Evolutionary conservation across 2,888 invertebrate genomes (phyloP), one percentile per base, ranked within the genome.

Genomic region (Yponomeuta cagnagella): DNA sequence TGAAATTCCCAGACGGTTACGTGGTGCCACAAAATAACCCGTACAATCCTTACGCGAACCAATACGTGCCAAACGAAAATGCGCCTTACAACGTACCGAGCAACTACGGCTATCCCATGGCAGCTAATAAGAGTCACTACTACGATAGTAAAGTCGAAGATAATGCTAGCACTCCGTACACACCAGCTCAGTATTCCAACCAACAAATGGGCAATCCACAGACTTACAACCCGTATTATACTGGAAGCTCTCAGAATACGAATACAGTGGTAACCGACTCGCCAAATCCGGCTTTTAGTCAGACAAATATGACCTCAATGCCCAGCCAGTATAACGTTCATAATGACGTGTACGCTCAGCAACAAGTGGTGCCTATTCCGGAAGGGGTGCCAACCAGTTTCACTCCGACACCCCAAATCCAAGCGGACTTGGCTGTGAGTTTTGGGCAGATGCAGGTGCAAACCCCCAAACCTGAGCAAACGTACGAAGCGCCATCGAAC

Each of bases 361-460:
- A 43, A 12, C 64, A 48, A n/a, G 63, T 31, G 23, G 77, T 76
- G 2, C 63, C 83, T 0, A 79, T 80, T 23, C 83, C 85, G 0
- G 88, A 88, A 52, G 74, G 78, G 0, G 64, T 78, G 8, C 73
- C 85, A 0, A 70, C 79, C 0, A 72, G 75, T 5, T 75, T 58
- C 15, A 80, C 10, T 71, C 68, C 5, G 10, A 37, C 37, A 33
- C 30, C n/a, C 2, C 33, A 75, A 2, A 82, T 79, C 66, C 82
- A 82, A 68, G 71, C 72, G 0, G 89, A 90, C 33, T 77, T 90
- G 73, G 82, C 77, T 71, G 74, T 82, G 0, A 87, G 82, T 70
- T 89, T 92, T 72, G 82, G 86, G 0, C 86, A 90, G 72, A 87
- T 92, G 89, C 87, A 90, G 52, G 78, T 91, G 1, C 74, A 83